Percentiles rank a stretch among this genome's conserved stretches.
Evolutionary conservation across 1,140 invertebrate species (phyloP).

Genomic region (Pemphigus obesinymphae): DNA sequence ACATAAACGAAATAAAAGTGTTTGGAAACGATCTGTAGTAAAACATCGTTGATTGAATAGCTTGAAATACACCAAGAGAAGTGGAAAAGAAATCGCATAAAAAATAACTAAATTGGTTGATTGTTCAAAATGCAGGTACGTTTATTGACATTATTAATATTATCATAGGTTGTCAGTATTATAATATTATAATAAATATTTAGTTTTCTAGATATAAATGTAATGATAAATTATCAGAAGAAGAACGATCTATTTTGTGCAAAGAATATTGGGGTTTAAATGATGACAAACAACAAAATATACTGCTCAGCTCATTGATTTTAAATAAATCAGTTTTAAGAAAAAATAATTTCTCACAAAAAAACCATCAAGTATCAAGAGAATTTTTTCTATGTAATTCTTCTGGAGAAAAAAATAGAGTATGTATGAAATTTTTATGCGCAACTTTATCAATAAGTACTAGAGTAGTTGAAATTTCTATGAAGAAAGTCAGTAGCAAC

Average conservation of each 20-base stretch:
- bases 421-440: slow-evolving; percentile 22
- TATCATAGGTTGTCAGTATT: background rate
- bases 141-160: background rate
- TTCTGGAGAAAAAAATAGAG: background rate
- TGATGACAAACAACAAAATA: slow-evolving; percentile 1
- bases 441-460: slow-evolving; percentile 18
- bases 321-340: background rate
- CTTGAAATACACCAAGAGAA: background rate
- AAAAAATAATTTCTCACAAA: background rate
- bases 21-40: background rate
- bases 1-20: background rate
- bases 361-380: background rate
- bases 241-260: background rate
- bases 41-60: background rate
- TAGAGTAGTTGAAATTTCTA: slow-evolving; percentile 10
- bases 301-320: slow-evolving; percentile 6
- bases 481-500: background rate
- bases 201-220: background rate
- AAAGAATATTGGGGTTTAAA: background rate
- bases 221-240: slow-evolving; percentile 14
- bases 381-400: slow-evolving; percentile 1
- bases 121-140: slow-evolving; percentile 11
- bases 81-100: background rate
- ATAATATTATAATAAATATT: background rate
- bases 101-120: background rate